Base-by-base conservation (phyloP, 1,140 invertebrate genomes). In the Solen grandis region DNA sequence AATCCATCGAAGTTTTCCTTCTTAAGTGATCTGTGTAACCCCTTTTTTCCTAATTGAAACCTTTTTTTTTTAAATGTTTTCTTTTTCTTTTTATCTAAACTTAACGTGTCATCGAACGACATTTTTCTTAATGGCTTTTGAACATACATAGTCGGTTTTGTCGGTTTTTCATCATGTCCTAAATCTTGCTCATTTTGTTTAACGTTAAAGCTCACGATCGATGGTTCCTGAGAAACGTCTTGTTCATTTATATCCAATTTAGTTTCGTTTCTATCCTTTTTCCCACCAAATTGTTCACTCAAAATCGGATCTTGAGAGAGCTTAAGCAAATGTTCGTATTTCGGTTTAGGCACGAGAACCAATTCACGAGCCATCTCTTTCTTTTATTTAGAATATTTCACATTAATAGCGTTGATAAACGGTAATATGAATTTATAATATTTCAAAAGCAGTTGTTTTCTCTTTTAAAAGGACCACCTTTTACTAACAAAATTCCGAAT, bases 271-370 rank as follows among this genome's bases (percentile, higher is more conserved):
- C 22, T 36, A 1, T n/a, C 19, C 14, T 50, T 5, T 50, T 69
- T 36, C 31, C 65, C 65, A 69, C 65, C 65, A 50, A 5, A 36
- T 50, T 69, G 65, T 69, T 25, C 22, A 50, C 14, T 46, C 2
- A 36, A 25, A 13, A 31, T 19, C 1, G 22, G 5, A 14, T 50
- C 8, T 50, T 69, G 38, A 8, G 25, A 4, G 31, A 69, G n/a
- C n/a, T 69, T 69, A 19, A 69, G 46, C 25, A 69, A 69, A 27
- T 69, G 65, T 36, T 69, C 65, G 38, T 69, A 69, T 69, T 52
- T 69, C 13, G 22, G 31, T 69, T 69, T 69, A 69, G 65, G 41
- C 5, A 69, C 41, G 10, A 69, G 65, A 4, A 69, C 65, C 38
- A 69, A n/a, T n/a, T n/a, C n/a, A n/a, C n/a, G n/a, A n/a, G n/a